Evolutionary conservation across 2,113 vertebrate species (phyloP).

Genomic region (Laticauda colubrina): DNA sequence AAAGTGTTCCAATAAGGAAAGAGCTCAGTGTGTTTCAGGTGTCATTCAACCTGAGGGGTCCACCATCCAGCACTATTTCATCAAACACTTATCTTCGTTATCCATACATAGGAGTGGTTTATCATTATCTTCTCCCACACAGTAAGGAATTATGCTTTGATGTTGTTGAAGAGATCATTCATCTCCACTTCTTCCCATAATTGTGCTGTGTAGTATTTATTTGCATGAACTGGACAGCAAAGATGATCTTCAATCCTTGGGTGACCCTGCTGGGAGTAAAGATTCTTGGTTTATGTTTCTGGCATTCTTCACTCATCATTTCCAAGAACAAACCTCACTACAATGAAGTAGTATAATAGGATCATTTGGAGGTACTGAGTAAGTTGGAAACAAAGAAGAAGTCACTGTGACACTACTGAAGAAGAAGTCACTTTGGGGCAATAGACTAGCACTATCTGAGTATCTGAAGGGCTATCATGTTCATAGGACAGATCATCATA

Average conservation of each 20-base stretch:
- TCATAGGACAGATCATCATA: background rate
- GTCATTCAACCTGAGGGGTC: background rate
- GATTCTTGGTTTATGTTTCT: background rate
- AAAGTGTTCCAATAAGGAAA: background rate
- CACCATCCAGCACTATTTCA: background rate
- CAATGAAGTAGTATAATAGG: background rate
- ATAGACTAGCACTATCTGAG: background rate
- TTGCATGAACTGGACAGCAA: background rate
- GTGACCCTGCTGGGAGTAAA: background rate
- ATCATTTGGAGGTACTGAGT: background rate
- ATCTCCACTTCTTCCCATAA: background rate
- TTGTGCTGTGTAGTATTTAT: background rate
- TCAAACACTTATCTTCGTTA: background rate
- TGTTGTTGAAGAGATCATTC: background rate
- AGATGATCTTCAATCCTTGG: background rate
- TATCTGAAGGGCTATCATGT: background rate
- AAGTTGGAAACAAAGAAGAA: background rate
- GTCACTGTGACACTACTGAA: background rate
- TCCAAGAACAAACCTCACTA: background rate
- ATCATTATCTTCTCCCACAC: background rate
- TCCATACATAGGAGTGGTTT: background rate
- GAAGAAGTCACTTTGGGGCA: background rate
- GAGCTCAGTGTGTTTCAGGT: background rate
- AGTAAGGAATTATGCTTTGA: background rate
- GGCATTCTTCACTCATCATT: background rate